Evolutionary conservation across 2,888 invertebrate genomes (phyloP).

Genomic region (Conus canariensis): DNA sequence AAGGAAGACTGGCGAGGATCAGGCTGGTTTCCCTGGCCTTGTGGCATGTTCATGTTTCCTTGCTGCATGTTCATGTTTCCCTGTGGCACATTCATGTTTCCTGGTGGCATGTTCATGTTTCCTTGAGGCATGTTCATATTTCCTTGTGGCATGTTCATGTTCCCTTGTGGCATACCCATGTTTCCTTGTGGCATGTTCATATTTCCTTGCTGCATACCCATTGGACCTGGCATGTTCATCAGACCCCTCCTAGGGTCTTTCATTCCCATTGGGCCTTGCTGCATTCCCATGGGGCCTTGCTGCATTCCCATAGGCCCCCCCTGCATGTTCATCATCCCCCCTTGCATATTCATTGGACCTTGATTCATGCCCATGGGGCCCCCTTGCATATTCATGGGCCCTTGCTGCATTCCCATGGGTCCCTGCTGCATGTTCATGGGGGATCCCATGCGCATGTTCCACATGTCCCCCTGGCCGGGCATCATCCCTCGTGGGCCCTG

Average conservation of each 20-base stretch:
- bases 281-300: conserved; percentile 33
- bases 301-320: conserved; percentile 49
- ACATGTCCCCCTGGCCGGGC: conserved; percentile 29
- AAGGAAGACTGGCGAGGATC: neutral
- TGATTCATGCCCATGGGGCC: conserved; percentile 44
- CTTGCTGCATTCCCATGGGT: conserved; percentile 31
- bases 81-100: conserved; percentile 17
- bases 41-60: conserved; percentile 19
- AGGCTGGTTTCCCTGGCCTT: conserved; percentile 17
- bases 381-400: conserved; percentile 27
- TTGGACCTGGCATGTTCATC: conserved; percentile 32
- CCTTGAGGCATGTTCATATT: conserved; percentile 17
- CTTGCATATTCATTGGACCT: conserved; percentile 47
- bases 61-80: conserved; percentile 27
- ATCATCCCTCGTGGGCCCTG: conserved; percentile 33
- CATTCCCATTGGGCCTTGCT: conserved; percentile 18
- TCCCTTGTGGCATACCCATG: conserved; percentile 26
- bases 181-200: conserved; percentile 24
- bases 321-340: conserved; percentile 47
- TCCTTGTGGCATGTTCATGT: conserved; percentile 19
- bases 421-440: conserved; percentile 38
- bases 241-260: conserved; percentile 31
- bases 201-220: conserved; percentile 35
- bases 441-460: conserved; percentile 19
- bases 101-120: neutral